Evolutionary conservation across 2,113 vertebrate genomes (phyloP).

Genomic region (Myotis davidii): DNA sequence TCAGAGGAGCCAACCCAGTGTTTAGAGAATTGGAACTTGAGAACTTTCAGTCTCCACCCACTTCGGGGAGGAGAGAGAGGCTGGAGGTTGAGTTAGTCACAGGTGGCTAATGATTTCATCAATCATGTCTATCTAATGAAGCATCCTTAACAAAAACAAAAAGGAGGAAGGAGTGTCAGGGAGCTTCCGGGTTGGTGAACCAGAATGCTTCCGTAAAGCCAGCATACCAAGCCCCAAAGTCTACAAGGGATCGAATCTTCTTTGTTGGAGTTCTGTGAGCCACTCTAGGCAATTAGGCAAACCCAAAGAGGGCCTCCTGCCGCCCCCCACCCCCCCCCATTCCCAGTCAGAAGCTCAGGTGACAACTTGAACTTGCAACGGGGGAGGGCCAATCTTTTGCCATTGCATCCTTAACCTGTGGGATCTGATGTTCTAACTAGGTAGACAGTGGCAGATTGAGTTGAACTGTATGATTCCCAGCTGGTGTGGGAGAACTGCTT

Average conservation of each 20-base stretch:
- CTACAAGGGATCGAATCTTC: neutral
- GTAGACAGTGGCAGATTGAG: neutral
- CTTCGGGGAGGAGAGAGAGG: too few species aligned
- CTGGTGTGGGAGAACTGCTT: neutral
- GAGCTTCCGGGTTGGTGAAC: neutral
- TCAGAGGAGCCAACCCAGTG: neutral
- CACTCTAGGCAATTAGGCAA: neutral
- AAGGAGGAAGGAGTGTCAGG: neutral
- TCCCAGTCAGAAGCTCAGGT: neutral
- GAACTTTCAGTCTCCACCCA: neutral
- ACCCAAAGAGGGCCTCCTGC: neutral
- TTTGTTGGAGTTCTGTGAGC: neutral
- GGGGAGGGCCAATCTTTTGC: neutral
- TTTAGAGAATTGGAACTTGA: neutral
- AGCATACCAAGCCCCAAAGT: neutral
- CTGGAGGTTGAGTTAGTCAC: neutral
- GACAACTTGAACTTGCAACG: neutral
- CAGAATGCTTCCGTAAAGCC: neutral
- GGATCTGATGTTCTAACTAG: neutral
- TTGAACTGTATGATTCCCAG: neutral
- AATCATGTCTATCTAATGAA: neutral
- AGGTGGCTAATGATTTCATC: neutral
- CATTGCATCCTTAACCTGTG: neutral
- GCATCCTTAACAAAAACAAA: neutral
- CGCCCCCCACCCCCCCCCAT: neutral